Base-by-base conservation (phyloP, 1,140 invertebrate genomes). In the Sycobia sp. region DNA sequence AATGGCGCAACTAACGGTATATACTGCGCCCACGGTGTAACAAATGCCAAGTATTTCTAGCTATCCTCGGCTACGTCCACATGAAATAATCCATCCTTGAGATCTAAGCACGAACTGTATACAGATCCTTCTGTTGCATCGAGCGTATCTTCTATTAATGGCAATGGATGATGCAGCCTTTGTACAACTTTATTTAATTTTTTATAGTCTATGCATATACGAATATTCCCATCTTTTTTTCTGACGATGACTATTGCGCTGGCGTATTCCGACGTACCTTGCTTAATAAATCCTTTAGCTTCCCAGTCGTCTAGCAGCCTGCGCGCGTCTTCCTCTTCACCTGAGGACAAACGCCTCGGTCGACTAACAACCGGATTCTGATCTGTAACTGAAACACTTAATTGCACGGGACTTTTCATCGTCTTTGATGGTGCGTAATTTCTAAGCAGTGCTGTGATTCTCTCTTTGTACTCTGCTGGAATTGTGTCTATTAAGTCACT, bases 341-440 rank as follows among this genome's bases (percentile, higher is more conserved):
- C 43, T 43, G 66, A 60, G 0, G 51, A 54, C 3, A 67, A n/a
- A 0, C 57, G 43, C n/a, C 61, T n/a, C 3, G 66, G 66, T 9
- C 41, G 32, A n/a, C 57, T 47, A 8, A 32, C 38, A 0, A 66
- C 18, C 0, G 51, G 46, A 10, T 51, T 14, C 18, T 41, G 22
- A 1, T 61, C 27, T 11, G 57, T 61, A 5, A 66, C 5, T 0
- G 20, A 29, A 3, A 65, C 62, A 0, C 2, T 55, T 47, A 69
- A 39, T 10, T 61, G 16, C 0, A 66, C 34, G 0, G 55, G 41
- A 11, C n/a, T 10, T 39, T 39, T n/a, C 3, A 14, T 14, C 0
- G 10, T 39, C 16, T 62, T 49, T 10, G 16, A n/a, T 2, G 62
- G 54, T 0, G 8, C 22, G n/a, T 65, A 67, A 0, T 57, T 16